A percentile compares a stretch with the other conserved stretches of the same genome.
These are phyloP conservation scores for Esox lucius DNA, from an alignment of 2,797 vertebrate species.

Conservation along the genomic window DNA sequence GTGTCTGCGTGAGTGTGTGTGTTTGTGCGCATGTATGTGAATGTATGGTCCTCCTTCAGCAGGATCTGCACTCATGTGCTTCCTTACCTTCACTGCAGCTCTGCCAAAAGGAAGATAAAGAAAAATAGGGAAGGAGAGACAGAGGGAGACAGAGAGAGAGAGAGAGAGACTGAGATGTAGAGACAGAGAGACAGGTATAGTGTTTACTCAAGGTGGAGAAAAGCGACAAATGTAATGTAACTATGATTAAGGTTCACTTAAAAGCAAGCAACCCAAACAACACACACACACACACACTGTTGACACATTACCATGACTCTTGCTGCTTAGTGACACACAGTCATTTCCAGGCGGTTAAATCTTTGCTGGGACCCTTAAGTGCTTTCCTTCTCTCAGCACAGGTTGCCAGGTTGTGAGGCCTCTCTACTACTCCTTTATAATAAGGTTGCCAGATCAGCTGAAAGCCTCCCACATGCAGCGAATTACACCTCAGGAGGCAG, in stretches of 20 bases:
- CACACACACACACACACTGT: neutral
- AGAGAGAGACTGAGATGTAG: neutral
- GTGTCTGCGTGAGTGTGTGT: too few relatives aligned
- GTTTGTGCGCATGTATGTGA: too few relatives aligned
- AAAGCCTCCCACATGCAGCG: too few relatives aligned
- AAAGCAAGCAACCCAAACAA: slow-evolving; percentile 10
- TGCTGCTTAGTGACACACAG: slow-evolving; percentile 14
- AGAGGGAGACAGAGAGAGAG: slow-evolving; percentile 1
- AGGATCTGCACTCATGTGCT: too few relatives aligned
- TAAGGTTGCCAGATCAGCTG: slow-evolving; percentile 29
- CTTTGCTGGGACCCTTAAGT: slow-evolving; percentile 17
- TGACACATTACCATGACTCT: slow-evolving; percentile 34
- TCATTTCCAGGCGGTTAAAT: slow-evolving; percentile 30
- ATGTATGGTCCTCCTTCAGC: too few relatives aligned
- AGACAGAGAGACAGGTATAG: neutral
- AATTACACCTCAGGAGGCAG: neutral
- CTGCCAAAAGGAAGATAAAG: too few relatives aligned
- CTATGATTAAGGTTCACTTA: slow-evolving; percentile 31
- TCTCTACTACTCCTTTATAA: slow-evolving; percentile 19
- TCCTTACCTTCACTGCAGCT: too few relatives aligned
- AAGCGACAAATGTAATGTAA: slow-evolving; percentile 28
- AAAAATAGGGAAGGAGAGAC: neutral
- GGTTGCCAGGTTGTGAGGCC: slow-evolving; percentile 4
- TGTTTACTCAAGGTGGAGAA: slow-evolving; percentile 8
- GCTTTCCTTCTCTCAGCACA: slow-evolving; percentile 7